These are phyloP conservation scores for Eulithis testata DNA, from an alignment of 2,888 invertebrate species.

Conservation along the genomic window DNA sequence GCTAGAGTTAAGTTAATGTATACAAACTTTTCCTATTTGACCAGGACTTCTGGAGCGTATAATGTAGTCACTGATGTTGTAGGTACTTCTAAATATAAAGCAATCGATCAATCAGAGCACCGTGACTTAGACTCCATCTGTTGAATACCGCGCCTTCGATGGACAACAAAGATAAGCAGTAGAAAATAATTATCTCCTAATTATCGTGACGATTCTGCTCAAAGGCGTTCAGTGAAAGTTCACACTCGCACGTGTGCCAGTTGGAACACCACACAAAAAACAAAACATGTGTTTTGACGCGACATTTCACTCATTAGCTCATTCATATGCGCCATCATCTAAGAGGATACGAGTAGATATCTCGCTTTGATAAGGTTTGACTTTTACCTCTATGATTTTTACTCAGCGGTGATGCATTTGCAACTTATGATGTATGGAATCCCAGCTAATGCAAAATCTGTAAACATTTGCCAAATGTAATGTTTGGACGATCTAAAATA, in stretches of 20 bases:
- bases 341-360: conserved; percentile 13
- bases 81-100: neutral
- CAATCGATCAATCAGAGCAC: conserved; percentile 1
- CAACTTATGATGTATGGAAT: too few species aligned
- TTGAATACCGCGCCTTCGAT: conserved; percentile 2
- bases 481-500: too few species aligned
- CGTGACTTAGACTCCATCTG: neutral
- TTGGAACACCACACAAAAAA: conserved; percentile 54
- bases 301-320: conserved; percentile 60
- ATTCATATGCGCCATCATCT: conserved; percentile 36
- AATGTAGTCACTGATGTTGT: too few species aligned
- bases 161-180: conserved; percentile 42
- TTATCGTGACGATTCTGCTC: conserved; percentile 62
- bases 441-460: too few species aligned
- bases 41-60: too few species aligned
- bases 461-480: too few species aligned
- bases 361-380: conserved; percentile 4
- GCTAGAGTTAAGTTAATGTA: too few species aligned
- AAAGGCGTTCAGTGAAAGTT: conserved; percentile 77
- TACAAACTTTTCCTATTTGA: too few species aligned
- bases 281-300: conserved; percentile 53
- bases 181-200: conserved; percentile 67
- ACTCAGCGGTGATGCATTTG: too few species aligned
- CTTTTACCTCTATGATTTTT: neutral
- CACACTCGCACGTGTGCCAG: conserved; percentile 61